A percentile compares a stretch with the other conserved stretches of the same genome.
phyloP scores from a whole-genome alignment of 1,140 invertebrate genomes.

The Agrypnia vestita region DNA sequence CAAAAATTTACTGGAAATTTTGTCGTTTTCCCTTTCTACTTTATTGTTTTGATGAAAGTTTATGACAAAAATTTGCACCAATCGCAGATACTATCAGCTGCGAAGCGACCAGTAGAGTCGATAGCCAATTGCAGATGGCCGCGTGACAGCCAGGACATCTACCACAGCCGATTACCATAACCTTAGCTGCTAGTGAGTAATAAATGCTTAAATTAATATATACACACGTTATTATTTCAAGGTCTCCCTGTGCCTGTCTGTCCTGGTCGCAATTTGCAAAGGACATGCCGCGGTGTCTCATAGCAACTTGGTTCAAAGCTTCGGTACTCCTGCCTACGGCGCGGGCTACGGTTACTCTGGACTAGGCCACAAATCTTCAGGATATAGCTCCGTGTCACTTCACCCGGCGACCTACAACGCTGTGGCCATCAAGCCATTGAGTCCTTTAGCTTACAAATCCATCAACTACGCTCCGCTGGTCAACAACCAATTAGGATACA shows the following conservation, averaged over 20 bases:
- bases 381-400: background rate
- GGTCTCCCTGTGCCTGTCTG: background rate
- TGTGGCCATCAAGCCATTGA: background rate
- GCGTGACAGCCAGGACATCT: too few species aligned
- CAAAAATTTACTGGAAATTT: too few species aligned
- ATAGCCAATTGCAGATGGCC: too few species aligned
- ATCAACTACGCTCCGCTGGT: background rate
- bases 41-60: too few species aligned
- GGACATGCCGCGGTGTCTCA: conserved; percentile 1
- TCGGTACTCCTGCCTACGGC: background rate
- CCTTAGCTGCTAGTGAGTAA: too few species aligned
- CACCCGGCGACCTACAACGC: background rate
- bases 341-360: background rate
- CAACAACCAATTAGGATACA: background rate
- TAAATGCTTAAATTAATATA: too few species aligned
- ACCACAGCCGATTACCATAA: too few species aligned
- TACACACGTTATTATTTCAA: background rate
- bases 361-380: background rate
- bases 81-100: too few species aligned
- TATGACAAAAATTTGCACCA: too few species aligned
- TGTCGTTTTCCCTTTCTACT: too few species aligned
- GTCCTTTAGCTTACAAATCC: background rate
- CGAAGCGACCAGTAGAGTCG: too few species aligned
- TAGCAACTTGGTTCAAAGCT: conserved; percentile 10
- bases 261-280: background rate